A percentile compares a stretch with the other conserved stretches of the same genome.
Evolutionary conservation across 1,140 invertebrate species (phyloP).

Genomic region (Ganaspis sp.): DNA sequence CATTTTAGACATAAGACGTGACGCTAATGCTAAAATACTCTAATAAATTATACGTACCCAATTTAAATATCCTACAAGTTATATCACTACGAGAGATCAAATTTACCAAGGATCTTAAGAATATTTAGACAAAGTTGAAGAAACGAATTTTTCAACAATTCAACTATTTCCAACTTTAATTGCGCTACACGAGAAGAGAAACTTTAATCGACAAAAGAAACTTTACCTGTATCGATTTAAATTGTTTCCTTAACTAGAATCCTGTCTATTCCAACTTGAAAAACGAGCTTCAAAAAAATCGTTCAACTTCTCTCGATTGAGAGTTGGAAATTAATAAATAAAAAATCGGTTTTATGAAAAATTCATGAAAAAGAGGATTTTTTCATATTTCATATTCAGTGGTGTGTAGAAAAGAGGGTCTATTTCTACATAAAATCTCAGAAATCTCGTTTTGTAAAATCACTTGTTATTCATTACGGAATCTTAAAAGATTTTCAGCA

Average conservation of each 20-base stretch:
- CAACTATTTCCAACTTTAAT: background rate
- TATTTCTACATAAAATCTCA: background rate
- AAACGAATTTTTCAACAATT: background rate
- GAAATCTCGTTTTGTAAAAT: background rate
- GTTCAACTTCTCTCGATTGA: background rate
- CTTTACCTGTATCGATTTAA: background rate
- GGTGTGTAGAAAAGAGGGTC: background rate
- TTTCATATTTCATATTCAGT: background rate
- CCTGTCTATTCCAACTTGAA: too few relatives aligned
- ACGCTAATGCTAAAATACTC: constrained; percentile 54
- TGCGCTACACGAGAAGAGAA: background rate
- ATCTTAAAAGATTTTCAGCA: background rate
- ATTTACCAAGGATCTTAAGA: background rate
- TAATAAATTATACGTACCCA: constrained; percentile 52
- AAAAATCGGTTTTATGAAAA: constrained; percentile 9
- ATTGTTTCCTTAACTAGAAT: too few relatives aligned
- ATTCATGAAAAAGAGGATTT: background rate
- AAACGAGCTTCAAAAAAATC: background rate
- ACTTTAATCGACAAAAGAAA: background rate
- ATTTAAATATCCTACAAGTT: constrained; percentile 54
- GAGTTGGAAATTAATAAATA: background rate
- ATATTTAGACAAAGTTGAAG: constrained; percentile 1
- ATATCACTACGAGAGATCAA: background rate
- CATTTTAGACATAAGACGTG: constrained; percentile 56
- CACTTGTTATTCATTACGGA: background rate